Evolutionary conservation across 2,113 vertebrate genomes (phyloP).

Genomic region (Piprites chloris): DNA sequence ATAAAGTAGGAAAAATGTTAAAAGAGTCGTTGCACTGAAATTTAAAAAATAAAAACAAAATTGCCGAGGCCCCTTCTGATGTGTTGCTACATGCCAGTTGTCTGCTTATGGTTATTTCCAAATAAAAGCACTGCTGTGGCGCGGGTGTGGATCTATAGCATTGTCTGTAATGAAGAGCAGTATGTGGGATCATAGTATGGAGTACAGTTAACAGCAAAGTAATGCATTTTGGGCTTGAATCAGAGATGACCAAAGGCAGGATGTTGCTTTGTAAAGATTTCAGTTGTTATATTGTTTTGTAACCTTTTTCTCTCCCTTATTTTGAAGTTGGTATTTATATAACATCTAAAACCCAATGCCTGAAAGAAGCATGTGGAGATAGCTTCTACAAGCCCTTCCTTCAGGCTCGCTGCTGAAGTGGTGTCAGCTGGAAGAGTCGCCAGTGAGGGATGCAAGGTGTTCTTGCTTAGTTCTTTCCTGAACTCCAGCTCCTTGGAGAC

Average conservation of each 20-base stretch:
- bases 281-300: not conserved
- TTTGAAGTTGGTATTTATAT: not conserved
- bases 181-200: not conserved
- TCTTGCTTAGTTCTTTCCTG: not conserved
- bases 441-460: not conserved
- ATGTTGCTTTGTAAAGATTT: not conserved
- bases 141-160: not conserved
- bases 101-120: not conserved
- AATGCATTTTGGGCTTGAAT: not conserved
- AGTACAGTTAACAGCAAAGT: not conserved
- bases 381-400: not conserved
- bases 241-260: not conserved
- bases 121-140: not conserved
- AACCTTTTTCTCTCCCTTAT: not conserved
- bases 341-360: not conserved
- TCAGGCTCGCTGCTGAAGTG: not conserved
- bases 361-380: not conserved
- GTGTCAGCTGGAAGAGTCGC: not conserved
- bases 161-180: not conserved
- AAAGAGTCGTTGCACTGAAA: not conserved
- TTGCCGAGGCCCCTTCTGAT: not conserved
- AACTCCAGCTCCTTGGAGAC: not conserved
- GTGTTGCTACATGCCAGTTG: not conserved
- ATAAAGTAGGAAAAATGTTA: conserved; percentile 27
- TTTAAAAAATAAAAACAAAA: not conserved